Evolutionary conservation across 2,113 vertebrate genomes (phyloP).

Genomic region (Plecotus auritus): DNA sequence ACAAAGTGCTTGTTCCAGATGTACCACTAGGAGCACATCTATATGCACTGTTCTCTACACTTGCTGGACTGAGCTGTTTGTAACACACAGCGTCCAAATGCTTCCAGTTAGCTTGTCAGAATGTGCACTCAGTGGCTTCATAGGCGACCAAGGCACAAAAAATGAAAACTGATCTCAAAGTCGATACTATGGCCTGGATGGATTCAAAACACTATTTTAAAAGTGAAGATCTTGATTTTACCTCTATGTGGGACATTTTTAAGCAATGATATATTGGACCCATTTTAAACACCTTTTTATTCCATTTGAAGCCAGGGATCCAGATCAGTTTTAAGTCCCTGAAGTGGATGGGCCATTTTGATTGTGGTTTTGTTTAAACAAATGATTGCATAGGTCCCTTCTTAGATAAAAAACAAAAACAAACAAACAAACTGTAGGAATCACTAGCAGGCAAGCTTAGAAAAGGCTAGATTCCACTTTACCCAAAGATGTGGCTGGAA

Average conservation of each 20-base stretch:
- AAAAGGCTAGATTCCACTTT: not conserved
- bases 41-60: not conserved
- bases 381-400: not conserved
- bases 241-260: not conserved
- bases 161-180: not conserved
- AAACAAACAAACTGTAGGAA: not conserved
- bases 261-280: not conserved
- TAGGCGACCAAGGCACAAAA: not conserved
- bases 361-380: not conserved
- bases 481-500: not conserved
- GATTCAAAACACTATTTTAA: not conserved
- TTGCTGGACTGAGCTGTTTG: not conserved
- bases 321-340: not conserved
- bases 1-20: not conserved
- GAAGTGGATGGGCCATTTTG: not conserved
- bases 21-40: not conserved
- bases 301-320: not conserved
- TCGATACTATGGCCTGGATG: not conserved
- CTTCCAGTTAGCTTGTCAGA: not conserved
- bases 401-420: not conserved
- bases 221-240: not conserved
- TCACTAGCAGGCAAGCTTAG: not conserved
- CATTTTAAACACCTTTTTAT: not conserved
- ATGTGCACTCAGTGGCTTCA: no score
- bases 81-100: not conserved